Evolutionary conservation across 1,140 invertebrate genomes (phyloP).

Genomic region (Hycleus cichorii): DNA sequence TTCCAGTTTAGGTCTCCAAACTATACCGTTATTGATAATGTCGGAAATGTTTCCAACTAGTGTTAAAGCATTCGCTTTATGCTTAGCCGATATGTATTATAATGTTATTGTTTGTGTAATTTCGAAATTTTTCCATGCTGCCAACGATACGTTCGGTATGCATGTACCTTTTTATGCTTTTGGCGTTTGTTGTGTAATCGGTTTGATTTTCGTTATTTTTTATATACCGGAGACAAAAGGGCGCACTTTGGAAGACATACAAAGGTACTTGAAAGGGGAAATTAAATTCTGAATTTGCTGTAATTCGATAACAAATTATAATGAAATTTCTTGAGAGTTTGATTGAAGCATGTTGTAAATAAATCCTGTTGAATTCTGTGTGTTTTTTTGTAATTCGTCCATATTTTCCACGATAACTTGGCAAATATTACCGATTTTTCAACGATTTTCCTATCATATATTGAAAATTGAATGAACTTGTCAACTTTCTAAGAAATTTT

Average conservation of each 20-base stretch:
- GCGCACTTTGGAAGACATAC: constrained; percentile 54
- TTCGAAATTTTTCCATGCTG: constrained; percentile 60
- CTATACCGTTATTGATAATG: constrained; percentile 63
- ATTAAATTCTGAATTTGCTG: constrained; percentile 5
- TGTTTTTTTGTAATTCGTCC: too few species aligned
- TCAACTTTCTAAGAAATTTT: too few species aligned
- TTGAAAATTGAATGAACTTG: too few species aligned
- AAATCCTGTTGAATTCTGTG: too few species aligned
- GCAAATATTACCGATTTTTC: too few species aligned
- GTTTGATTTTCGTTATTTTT: constrained; percentile 52
- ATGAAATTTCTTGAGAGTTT: not conserved
- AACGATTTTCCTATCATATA: too few species aligned
- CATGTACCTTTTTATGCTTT: constrained; percentile 70
- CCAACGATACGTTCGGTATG: constrained; percentile 51
- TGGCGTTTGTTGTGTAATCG: constrained; percentile 53
- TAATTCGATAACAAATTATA: not conserved
- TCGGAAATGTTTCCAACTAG: constrained; percentile 67
- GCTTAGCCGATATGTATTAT: constrained; percentile 59
- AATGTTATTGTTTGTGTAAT: constrained; percentile 65
- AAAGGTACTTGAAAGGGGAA: constrained; percentile 25
- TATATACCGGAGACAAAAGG: constrained; percentile 76
- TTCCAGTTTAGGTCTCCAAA: constrained; percentile 61
- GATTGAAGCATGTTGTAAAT: too few species aligned
- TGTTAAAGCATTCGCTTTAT: constrained; percentile 60
- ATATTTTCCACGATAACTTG: too few species aligned